Conservation (phyloP, 1,140 invertebrate species). For the Chelonus insularis region DNA sequence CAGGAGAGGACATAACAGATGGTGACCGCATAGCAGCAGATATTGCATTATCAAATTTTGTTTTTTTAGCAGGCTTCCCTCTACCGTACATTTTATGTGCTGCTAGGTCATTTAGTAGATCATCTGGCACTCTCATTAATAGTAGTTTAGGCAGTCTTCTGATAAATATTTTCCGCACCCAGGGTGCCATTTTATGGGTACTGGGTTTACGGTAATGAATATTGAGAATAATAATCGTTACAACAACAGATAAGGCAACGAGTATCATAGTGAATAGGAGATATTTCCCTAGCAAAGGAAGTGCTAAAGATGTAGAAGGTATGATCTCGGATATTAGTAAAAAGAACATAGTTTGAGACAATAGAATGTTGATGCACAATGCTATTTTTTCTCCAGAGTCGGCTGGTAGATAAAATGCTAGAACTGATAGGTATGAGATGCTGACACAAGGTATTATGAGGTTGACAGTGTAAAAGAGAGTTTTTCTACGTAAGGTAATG, state of each 20-base stretch:
- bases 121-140: constrained; percentile 83
- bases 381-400: constrained; percentile 99
- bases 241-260: constrained; percentile 93
- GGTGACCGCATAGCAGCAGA: constrained; percentile 68
- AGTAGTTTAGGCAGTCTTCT: constrained; percentile 80
- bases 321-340: constrained; percentile 97
- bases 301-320: constrained; percentile 94
- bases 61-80: constrained; percentile 64
- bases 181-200: constrained; percentile 94
- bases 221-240: constrained; percentile 97
- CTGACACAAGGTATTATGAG: constrained; percentile 92
- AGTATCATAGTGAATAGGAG: constrained; percentile 98
- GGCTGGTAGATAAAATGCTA: constrained; percentile 97
- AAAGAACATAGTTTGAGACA: constrained; percentile 99
- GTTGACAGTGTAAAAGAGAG: constrained; percentile 95
- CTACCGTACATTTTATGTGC: constrained; percentile 73
- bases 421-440: constrained; percentile 86
- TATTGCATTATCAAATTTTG: constrained; percentile 70
- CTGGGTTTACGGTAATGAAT: constrained; percentile 99
- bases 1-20: constrained; percentile 73
- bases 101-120: constrained; percentile 76
- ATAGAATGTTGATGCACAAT: constrained; percentile 95
- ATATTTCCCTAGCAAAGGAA: constrained; percentile 97
- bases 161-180: constrained; percentile 88
- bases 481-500: constrained; percentile 92